A percentile compares a stretch with the other conserved stretches of the same genome.
These are phyloP conservation scores for Chaetorhynchus papuensis DNA, from an alignment of 2,113 vertebrate species.

Conservation along the genomic window DNA sequence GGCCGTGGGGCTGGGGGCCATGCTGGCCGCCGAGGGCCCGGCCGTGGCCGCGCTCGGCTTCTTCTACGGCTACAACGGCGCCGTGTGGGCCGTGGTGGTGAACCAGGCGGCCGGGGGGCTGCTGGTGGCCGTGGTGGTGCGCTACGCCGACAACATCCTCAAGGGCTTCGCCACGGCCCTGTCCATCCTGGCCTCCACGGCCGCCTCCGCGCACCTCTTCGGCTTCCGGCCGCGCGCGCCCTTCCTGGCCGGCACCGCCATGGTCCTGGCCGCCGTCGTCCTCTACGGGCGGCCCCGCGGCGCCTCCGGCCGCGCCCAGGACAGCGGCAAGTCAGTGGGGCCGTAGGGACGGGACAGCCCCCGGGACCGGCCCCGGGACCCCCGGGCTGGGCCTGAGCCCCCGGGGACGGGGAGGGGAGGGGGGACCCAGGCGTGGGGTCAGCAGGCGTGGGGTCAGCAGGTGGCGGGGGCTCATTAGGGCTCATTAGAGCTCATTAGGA, in stretches of 20 bases:
- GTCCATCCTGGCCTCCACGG: not conserved
- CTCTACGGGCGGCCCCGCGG: not conserved
- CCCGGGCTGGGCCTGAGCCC: not conserved
- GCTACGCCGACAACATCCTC: not conserved
- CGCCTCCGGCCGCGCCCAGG: not conserved
- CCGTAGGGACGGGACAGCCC: not conserved
- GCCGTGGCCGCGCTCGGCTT: not conserved
- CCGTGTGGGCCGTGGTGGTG: not conserved
- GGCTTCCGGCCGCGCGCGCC: not conserved
- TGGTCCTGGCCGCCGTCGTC: not conserved
- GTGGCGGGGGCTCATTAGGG: not conserved
- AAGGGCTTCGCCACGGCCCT: not conserved
- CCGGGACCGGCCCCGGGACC: no score
- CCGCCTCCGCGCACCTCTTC: not conserved
- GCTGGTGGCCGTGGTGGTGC: not conserved
- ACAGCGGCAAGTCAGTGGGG: not conserved
- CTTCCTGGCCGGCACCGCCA: not conserved
- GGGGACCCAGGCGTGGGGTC: no score
- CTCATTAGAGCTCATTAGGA: not conserved
- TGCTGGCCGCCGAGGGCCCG: not conserved
- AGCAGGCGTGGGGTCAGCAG: no score
- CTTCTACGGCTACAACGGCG: not conserved
- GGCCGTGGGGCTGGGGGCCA: not conserved
- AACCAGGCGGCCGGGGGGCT: not conserved
- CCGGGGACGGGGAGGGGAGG: not conserved